Base-by-base conservation (phyloP, 2,888 invertebrate species). In the Emesis furor region DNA sequence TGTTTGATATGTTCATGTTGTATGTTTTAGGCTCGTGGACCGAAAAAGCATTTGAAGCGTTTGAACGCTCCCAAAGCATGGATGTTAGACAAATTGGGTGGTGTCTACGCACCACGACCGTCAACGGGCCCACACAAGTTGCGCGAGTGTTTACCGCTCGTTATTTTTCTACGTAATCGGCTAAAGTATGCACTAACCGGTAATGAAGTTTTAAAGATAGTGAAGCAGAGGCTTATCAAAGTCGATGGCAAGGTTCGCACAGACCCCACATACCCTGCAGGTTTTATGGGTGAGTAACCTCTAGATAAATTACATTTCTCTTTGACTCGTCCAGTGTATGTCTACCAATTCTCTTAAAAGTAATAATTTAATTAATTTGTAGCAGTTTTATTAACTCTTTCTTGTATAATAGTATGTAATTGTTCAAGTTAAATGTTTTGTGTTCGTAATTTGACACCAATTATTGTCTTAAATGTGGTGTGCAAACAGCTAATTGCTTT, bases 61-160 rank as follows among this genome's bases (percentile, higher is more conserved):
- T 98, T 99, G 93, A 98, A 99, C 95, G 99, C 99, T 83, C 99
- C 99, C 12, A 99, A 99, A 97, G 99, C 99, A 98, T 99, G 99
- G 99, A 99, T 99, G 99, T 98, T 99, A 98, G 99, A 99, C 98
- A 99, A 99, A 97, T 97, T 99, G 92, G 99, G 99, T 88, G 99
- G 99, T 94, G 99, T 99, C 82, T 99, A 99, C 95, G 99, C 99
- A 90, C 99, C 99, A 87, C 98, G 99, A 92, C 99, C 99, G 85
- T 99, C 99, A 94, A 98, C 99, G 89, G 99, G 99, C 81, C 99
- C 99, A 83, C 99, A 99, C 98, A 99, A 99, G 96, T 97, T 99
- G 90, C 98, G 99, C 91, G 99, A 99, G 97, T 99, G 99, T 79
- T 97, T 99, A 90, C 99, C 99, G 42, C 97, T 99, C 88, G 98